Evolutionary conservation across 2,113 vertebrate species (phyloP).

Genomic region (human (Homo sapiens)): DNA sequence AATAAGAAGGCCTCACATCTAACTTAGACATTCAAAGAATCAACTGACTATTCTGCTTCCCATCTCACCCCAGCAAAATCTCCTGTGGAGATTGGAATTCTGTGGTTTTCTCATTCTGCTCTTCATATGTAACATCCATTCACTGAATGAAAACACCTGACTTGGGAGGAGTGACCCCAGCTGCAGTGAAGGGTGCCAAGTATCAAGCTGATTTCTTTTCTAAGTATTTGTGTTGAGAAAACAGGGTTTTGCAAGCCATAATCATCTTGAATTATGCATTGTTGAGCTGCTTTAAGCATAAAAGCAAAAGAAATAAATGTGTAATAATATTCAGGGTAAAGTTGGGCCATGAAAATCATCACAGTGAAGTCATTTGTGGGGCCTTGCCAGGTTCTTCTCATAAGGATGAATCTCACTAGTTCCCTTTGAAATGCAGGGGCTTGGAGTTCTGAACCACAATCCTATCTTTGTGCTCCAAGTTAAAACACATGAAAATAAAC

Average conservation of each 20-base stretch:
- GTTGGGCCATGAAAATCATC: neutral
- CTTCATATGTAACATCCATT: neutral
- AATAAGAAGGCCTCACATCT: neutral
- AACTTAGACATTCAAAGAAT: neutral
- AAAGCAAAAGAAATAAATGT: slow-evolving; percentile 10
- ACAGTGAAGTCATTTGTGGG: neutral
- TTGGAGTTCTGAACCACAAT: neutral
- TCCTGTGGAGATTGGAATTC: neutral
- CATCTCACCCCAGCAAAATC: neutral
- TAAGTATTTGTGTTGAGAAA: slow-evolving; percentile 47
- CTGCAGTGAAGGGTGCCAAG: neutral
- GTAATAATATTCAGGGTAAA: neutral
- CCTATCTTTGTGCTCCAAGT: neutral
- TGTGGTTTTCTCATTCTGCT: neutral
- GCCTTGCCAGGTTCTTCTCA: neutral
- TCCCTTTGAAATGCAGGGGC: neutral
- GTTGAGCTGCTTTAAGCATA: neutral
- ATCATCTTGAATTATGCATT: slow-evolving; percentile 24
- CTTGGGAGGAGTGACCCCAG: neutral
- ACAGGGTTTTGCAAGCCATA: neutral
- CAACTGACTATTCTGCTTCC: neutral
- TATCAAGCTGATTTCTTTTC: slow-evolving; percentile 10
- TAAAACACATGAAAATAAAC: neutral
- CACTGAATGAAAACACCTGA: neutral
- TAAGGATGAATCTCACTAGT: neutral